These are phyloP conservation scores for Ashinkailepas kermadecensis DNA, from an alignment of 2,888 invertebrate species.

Conservation along the genomic window DNA sequence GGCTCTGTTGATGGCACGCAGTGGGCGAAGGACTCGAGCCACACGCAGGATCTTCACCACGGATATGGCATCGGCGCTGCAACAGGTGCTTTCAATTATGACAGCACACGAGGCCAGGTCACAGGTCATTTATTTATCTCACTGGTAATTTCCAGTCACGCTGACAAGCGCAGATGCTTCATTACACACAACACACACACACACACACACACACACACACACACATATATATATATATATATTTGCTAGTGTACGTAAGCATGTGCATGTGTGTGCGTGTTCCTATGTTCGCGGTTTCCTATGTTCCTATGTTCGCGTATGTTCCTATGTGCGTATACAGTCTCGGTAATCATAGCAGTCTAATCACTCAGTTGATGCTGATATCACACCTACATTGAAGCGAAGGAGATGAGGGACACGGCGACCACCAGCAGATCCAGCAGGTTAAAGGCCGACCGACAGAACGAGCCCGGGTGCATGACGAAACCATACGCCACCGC, in stretches of 20 bases:
- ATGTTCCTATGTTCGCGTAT: too few relatives aligned
- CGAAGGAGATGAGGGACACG: slow-evolving; percentile 62
- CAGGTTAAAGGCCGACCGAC: slow-evolving; percentile 96
- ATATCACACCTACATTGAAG: background rate
- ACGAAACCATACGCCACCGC: slow-evolving; percentile 96
- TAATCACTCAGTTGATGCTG: too few relatives aligned
- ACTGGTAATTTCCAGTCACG: too few relatives aligned
- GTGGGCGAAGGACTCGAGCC: slow-evolving; percentile 88
- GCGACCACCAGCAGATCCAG: slow-evolving; percentile 97
- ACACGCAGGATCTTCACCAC: slow-evolving; percentile 99
- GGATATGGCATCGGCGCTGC: slow-evolving; percentile 72
- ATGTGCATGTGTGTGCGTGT: too few relatives aligned
- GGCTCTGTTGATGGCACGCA: slow-evolving; percentile 98
- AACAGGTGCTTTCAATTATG: background rate
- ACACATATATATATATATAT: slow-evolving; percentile 23
- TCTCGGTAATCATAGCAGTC: too few relatives aligned
- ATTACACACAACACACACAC: background rate
- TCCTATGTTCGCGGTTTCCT: too few relatives aligned
- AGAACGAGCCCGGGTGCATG: slow-evolving; percentile 95
- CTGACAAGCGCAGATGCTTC: too few relatives aligned
- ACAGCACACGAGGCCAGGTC: too few relatives aligned
- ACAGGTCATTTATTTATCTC: too few relatives aligned
- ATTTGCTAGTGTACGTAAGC: too few relatives aligned
- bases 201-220: slow-evolving; percentile 23
- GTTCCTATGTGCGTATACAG: too few relatives aligned